phyloP scores from a whole-genome alignment of 92 coral and sea anemone species.

The Umimayanthus chanpuru region DNA sequence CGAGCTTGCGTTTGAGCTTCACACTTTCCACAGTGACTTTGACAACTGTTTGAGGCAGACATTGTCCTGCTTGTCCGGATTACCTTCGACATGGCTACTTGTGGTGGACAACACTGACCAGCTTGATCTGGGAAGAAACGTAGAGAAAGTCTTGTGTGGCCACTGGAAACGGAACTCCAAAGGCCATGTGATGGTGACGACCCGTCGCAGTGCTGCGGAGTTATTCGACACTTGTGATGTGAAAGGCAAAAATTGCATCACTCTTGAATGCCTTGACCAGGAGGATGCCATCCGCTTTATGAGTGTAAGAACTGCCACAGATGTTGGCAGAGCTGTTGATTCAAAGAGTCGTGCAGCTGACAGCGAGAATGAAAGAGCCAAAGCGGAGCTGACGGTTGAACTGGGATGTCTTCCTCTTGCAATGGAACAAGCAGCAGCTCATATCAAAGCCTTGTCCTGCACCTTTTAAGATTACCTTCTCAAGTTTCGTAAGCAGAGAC shows the following conservation, averaged over 20 bases:
- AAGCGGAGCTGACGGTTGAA: constrained; percentile 29
- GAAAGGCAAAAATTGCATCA: background rate
- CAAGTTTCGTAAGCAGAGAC: constrained; percentile 29
- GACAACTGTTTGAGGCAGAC: constrained; percentile 21
- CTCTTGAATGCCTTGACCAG: constrained; percentile 10
- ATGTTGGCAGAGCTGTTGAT: background rate
- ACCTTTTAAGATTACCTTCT: constrained; percentile 31
- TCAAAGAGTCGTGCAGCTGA: too few relatives aligned
- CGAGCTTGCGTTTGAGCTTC: constrained; percentile 17
- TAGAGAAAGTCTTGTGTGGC: constrained; percentile 33
- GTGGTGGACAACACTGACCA: constrained; percentile 49
- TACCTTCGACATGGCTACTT: constrained; percentile 22
- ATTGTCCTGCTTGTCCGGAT: background rate
- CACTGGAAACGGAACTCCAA: constrained; percentile 35
- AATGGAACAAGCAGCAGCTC: constrained; percentile 62
- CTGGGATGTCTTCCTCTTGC: constrained; percentile 66
- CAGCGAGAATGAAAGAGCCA: background rate
- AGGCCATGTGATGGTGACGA: constrained; percentile 38
- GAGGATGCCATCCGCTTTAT: constrained; percentile 29
- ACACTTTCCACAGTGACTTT: constrained; percentile 8
- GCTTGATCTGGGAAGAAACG: constrained; percentile 5
- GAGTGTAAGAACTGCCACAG: constrained; percentile 4
- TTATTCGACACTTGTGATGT: background rate
- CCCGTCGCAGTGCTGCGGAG: constrained; percentile 30
- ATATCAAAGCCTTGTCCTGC: constrained; percentile 37